Conservation (phyloP, 2,113 vertebrate genomes). For the Pedionomus torquatus region DNA sequence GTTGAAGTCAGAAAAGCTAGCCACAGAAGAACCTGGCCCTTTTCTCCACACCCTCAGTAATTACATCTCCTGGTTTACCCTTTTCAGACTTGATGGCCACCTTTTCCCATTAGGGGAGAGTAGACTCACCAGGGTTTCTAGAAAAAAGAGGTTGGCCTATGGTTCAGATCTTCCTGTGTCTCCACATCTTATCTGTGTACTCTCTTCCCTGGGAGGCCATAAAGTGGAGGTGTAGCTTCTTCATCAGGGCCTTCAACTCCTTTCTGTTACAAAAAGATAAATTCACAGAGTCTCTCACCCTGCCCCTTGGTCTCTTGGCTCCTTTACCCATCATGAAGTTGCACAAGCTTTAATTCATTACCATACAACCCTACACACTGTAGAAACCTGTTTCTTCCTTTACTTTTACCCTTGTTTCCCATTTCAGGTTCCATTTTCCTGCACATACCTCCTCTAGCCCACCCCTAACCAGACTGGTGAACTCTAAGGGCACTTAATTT, state of each 20-base stretch:
- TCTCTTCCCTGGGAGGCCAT: background rate
- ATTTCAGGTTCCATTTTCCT: background rate
- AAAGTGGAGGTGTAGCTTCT: background rate
- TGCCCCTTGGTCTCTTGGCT: background rate
- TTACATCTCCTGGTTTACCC: background rate
- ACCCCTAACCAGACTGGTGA: background rate
- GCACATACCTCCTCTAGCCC: background rate
- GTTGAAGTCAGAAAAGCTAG: background rate
- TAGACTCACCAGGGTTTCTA: background rate
- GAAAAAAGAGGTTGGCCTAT: background rate
- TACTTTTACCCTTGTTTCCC: background rate
- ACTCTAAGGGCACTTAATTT: slow-evolving; percentile 7
- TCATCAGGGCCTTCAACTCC: background rate
- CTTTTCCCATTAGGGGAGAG: background rate
- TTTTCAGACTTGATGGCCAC: background rate
- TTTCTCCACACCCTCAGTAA: background rate
- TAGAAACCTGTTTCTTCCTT: background rate
- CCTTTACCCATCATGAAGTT: background rate
- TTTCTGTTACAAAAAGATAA: background rate
- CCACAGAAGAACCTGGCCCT: background rate
- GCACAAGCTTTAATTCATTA: background rate
- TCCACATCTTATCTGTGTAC: background rate
- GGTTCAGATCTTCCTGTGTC: background rate
- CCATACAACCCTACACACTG: background rate
- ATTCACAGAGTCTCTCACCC: background rate